Evolutionary conservation across 2,888 invertebrate species (phyloP).

Genomic region (Sisyra terminalis): DNA sequence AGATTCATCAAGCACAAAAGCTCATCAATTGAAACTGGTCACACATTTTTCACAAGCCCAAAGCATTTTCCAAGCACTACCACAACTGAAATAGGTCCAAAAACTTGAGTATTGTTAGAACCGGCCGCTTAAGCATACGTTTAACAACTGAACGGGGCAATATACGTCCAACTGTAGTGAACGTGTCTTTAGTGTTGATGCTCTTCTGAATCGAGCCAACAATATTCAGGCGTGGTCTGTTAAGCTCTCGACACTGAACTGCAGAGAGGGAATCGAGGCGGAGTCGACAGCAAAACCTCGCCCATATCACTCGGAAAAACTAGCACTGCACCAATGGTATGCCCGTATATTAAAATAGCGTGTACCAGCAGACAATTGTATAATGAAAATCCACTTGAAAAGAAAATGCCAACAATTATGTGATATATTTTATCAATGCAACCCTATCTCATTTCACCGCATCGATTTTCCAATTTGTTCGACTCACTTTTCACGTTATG

Average conservation of each 20-base stretch:
- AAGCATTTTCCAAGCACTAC: background rate
- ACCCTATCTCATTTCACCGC: background rate
- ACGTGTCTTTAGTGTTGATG: too few species aligned
- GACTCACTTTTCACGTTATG: too few species aligned
- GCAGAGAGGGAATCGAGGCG: background rate
- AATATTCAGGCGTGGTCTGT: background rate
- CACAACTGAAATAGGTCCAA: background rate
- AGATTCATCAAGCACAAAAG: too few species aligned
- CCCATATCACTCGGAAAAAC: too few species aligned
- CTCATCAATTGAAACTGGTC: background rate
- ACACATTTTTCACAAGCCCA: background rate
- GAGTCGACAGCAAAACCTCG: background rate
- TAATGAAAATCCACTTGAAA: too few species aligned
- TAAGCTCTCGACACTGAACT: background rate
- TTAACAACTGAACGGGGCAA: slow-evolving; percentile 1
- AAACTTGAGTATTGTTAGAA: background rate
- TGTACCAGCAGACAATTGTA: too few species aligned
- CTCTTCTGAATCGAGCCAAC: background rate
- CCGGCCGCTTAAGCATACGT: background rate
- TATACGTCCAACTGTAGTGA: too few species aligned
- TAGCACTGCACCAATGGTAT: too few species aligned
- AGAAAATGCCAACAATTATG: too few species aligned
- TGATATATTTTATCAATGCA: background rate
- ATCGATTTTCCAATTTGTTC: slow-evolving; percentile 4
- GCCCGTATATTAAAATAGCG: too few species aligned